phyloP scores from a whole-genome alignment of 2,888 invertebrate genomes.

The Campaea margaritaria region DNA sequence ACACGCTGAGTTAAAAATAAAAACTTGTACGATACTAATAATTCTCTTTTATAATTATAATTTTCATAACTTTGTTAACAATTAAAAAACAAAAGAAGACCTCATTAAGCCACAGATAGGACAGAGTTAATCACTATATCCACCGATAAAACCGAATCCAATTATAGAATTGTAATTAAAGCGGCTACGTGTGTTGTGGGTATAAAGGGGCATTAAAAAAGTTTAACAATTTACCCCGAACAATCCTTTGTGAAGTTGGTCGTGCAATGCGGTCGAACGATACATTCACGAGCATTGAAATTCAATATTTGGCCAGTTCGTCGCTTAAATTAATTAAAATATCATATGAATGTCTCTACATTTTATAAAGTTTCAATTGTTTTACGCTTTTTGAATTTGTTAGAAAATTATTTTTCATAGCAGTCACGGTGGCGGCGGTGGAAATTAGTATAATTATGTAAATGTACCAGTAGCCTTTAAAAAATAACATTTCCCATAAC shows the following conservation, averaged over 20 bases:
- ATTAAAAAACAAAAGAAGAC: conserved; percentile 18
- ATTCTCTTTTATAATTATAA: background rate
- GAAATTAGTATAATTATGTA: no score
- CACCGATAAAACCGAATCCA: conserved; percentile 30
- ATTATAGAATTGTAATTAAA: conserved; percentile 38
- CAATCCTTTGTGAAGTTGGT: conserved; percentile 22
- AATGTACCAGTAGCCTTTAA: no score
- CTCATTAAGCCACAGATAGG: conserved; percentile 10
- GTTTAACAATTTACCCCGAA: conserved; percentile 21
- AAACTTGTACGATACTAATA: background rate
- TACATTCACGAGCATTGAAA: background rate
- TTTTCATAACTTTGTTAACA: background rate
- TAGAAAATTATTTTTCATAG: no score
- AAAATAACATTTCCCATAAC: no score
- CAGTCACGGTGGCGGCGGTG: no score
- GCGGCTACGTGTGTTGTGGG: conserved; percentile 5
- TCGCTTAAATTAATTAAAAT: no score
- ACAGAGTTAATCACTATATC: conserved; percentile 13
- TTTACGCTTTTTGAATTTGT: no score
- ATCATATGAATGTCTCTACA: no score
- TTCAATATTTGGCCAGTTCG: background rate
- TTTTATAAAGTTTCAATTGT: no score
- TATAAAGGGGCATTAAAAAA: conserved; percentile 27
- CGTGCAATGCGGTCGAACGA: conserved; percentile 10
- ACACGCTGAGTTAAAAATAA: no score